Evolutionary conservation across 2,888 invertebrate genomes (phyloP).

Genomic region (Himalopsyche japonica): DNA sequence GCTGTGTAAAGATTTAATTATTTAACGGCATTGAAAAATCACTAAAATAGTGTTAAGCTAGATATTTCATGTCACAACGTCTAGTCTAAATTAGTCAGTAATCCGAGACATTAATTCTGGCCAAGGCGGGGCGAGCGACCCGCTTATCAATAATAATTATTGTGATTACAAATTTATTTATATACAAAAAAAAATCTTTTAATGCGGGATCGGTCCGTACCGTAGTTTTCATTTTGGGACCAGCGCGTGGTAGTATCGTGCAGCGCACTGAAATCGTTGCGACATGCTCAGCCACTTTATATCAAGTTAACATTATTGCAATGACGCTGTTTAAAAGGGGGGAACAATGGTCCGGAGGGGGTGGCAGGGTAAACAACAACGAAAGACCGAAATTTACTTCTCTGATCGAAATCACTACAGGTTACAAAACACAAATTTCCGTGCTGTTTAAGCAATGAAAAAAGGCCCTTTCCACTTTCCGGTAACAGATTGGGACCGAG

Average conservation of each 20-base stretch:
- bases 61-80: neutral
- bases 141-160: neutral
- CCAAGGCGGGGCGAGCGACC: neutral
- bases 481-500: no score
- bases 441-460: no score
- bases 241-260: conserved; percentile 11
- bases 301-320: conserved; percentile 8
- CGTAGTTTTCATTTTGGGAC: conserved; percentile 29
- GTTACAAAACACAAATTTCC: no score
- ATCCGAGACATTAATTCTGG: neutral
- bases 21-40: neutral
- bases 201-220: conserved; percentile 10
- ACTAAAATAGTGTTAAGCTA: neutral
- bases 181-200: neutral
- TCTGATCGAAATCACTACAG: no score
- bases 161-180: neutral
- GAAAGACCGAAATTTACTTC: neutral
- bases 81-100: neutral
- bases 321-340: neutral
- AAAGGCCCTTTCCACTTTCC: no score
- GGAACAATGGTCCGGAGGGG: neutral
- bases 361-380: neutral
- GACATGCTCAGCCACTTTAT: conserved; percentile 23
- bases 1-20: neutral
- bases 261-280: conserved; percentile 21